These are phyloP conservation scores for Platalea minor DNA, from an alignment of 2,797 vertebrate genomes.

Conservation along the genomic window DNA sequence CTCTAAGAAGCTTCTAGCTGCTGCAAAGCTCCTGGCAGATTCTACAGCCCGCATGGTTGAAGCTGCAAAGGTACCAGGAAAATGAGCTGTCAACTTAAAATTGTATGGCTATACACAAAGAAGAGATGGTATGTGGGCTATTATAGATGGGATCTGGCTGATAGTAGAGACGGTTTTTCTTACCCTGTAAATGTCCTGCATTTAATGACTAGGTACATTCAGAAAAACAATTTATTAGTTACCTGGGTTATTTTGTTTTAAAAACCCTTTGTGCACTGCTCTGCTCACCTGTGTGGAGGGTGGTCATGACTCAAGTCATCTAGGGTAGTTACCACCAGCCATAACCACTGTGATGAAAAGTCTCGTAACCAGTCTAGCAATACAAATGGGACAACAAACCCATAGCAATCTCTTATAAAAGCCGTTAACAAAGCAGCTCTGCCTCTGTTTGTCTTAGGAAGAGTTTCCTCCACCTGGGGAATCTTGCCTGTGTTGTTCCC, in stretches of 20 bases:
- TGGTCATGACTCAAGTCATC: neutral
- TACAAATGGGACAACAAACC: neutral
- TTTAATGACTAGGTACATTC: neutral
- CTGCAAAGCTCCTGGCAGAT: slow-evolving; percentile 95
- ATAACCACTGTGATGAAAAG: neutral
- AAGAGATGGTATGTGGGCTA: neutral
- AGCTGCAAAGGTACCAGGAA: slow-evolving; percentile 88
- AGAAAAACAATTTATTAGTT: neutral
- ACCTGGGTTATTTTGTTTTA: neutral
- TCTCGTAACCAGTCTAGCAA: neutral
- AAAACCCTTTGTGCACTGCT: neutral
- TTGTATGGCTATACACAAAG: neutral
- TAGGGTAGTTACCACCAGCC: neutral
- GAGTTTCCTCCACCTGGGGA: neutral
- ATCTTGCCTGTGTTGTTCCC: neutral
- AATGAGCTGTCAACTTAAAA: neutral
- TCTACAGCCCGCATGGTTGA: slow-evolving; percentile 99
- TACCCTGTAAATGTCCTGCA: neutral
- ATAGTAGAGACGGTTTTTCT: neutral
- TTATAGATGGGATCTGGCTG: neutral
- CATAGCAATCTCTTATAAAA: neutral
- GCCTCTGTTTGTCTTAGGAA: neutral
- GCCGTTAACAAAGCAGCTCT: neutral
- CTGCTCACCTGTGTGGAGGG: neutral
- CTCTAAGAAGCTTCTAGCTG: slow-evolving; percentile 96